Evolutionary conservation across 2,888 invertebrate genomes (phyloP).

Genomic region (Torymus auratus): DNA sequence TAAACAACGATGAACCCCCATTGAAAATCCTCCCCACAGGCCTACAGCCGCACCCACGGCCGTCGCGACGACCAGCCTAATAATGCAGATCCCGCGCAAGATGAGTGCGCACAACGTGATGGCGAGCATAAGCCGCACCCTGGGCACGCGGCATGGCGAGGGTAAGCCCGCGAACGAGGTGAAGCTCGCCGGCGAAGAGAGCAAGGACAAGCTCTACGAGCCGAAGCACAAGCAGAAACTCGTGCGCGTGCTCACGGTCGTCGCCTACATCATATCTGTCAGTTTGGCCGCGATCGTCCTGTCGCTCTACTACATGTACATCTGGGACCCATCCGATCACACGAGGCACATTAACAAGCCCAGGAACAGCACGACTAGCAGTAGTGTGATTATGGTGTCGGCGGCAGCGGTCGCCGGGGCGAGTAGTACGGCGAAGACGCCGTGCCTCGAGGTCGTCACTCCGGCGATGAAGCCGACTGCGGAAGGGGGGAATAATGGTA

Average conservation of each 20-base stretch:
- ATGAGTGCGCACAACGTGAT: slow-evolving; percentile 75
- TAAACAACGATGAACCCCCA: too few relatives aligned
- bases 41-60: too few relatives aligned
- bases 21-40: too few relatives aligned
- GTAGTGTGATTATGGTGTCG: not conserved
- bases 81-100: slow-evolving; percentile 73
- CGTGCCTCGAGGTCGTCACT: slow-evolving; percentile 20
- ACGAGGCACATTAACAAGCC: slow-evolving; percentile 40
- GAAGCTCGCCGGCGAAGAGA: slow-evolving; percentile 82
- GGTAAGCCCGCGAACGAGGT: slow-evolving; percentile 79
- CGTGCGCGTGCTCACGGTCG: slow-evolving; percentile 93
- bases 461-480: not conserved
- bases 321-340: slow-evolving; percentile 89
- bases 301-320: slow-evolving; percentile 94
- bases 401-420: not conserved
- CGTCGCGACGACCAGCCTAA: not conserved
- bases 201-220: slow-evolving; percentile 86
- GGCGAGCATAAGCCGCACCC: slow-evolving; percentile 72
- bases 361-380: slow-evolving; percentile 1
- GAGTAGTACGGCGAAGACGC: slow-evolving; percentile 12
- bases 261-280: slow-evolving; percentile 95
- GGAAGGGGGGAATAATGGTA: too few relatives aligned
- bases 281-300: slow-evolving; percentile 95
- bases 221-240: slow-evolving; percentile 92
- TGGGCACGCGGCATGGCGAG: slow-evolving; percentile 69